Conservation (phyloP, 2,888 invertebrate species). For the Plemyria rubiginata region DNA sequence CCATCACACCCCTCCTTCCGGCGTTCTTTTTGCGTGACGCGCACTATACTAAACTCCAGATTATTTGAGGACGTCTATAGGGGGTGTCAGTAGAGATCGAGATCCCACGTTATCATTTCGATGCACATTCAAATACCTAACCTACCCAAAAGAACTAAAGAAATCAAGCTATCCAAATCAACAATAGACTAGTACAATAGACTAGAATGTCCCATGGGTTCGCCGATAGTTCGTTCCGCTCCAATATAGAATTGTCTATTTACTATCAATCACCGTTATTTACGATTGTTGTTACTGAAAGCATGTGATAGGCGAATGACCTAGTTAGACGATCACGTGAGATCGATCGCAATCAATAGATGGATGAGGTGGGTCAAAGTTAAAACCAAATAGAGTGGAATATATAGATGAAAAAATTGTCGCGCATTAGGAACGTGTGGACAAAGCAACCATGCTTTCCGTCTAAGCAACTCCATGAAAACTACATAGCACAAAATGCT, state of each 20-base stretch:
- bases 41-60: too few species aligned
- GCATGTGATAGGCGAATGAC: slow-evolving; percentile 47
- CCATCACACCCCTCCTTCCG: too few species aligned
- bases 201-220: slow-evolving; percentile 51
- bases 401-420: too few species aligned
- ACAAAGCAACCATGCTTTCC: too few species aligned
- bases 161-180: slow-evolving; percentile 13
- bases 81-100: too few species aligned
- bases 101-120: slow-evolving; percentile 2
- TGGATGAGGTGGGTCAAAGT: slow-evolving; percentile 35
- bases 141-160: slow-evolving; percentile 13
- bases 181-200: slow-evolving; percentile 29
- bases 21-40: too few species aligned
- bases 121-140: background rate
- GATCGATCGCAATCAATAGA: slow-evolving; percentile 43
- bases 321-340: slow-evolving; percentile 43
- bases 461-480: too few species aligned
- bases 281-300: slow-evolving; percentile 44
- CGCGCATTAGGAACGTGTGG: too few species aligned
- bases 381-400: too few species aligned
- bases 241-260: slow-evolving; percentile 56
- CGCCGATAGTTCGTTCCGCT: slow-evolving; percentile 58
- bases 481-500: too few species aligned
- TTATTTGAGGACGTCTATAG: too few species aligned
- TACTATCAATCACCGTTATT: slow-evolving; percentile 59